Evolutionary conservation across 2,113 vertebrate species (phyloP).

Genomic region (Oreochromis niloticus): DNA sequence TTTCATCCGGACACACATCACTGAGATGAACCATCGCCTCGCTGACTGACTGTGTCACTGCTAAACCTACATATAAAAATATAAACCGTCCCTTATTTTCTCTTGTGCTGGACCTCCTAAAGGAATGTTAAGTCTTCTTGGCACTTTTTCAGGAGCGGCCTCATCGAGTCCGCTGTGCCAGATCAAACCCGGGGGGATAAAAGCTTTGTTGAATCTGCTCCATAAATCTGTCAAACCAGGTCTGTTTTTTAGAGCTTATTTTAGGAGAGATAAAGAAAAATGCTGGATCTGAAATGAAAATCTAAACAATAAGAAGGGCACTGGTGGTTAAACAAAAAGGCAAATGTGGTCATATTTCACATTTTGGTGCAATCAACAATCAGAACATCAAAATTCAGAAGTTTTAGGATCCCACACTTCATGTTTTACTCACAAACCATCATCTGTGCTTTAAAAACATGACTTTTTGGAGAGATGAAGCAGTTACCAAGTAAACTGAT

Average conservation of each 20-base stretch:
- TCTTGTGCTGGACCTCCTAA: background rate
- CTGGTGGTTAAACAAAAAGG: background rate
- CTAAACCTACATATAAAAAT: constrained; percentile 43
- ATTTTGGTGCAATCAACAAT: background rate
- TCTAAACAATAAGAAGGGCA: background rate
- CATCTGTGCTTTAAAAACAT: background rate
- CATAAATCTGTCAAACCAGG: background rate
- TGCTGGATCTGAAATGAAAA: background rate
- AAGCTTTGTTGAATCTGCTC: constrained; percentile 1
- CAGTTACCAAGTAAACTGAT: background rate
- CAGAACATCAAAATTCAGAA: background rate
- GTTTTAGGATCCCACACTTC: background rate
- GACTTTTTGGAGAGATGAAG: background rate
- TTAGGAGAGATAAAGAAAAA: background rate
- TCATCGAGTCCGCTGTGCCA: background rate
- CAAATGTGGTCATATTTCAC: background rate
- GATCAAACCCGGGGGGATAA: background rate
- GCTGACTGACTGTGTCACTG: background rate
- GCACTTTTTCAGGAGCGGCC: background rate
- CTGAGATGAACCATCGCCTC: background rate
- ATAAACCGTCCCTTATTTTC: background rate
- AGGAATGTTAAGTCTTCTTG: background rate
- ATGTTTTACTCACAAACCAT: background rate
- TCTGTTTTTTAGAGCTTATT: background rate
- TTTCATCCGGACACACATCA: background rate